Conservation (phyloP, 2,888 invertebrate species). For the Melieria crassipennis region DNA sequence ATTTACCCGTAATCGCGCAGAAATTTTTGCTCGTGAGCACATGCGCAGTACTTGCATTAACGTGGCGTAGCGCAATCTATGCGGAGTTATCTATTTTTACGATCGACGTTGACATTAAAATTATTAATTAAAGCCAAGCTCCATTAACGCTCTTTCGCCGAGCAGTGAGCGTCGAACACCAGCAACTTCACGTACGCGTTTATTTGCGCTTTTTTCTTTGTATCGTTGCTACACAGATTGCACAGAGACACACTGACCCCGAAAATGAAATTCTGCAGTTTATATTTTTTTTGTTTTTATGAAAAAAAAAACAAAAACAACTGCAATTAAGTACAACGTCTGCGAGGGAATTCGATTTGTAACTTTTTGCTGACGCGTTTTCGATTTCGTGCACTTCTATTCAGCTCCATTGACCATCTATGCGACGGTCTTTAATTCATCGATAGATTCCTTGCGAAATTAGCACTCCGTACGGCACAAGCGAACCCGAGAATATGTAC, state of each 20-base stretch:
- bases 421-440: too few relatives aligned
- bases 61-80: too few relatives aligned
- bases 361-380: background rate
- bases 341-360: background rate
- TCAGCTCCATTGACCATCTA: too few relatives aligned
- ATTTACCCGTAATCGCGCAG: too few relatives aligned
- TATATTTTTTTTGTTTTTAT: background rate
- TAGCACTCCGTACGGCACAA: too few relatives aligned
- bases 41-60: too few relatives aligned
- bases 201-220: background rate
- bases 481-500: too few relatives aligned
- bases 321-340: conserved; percentile 4
- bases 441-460: too few relatives aligned
- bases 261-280: conserved; percentile 7
- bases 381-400: too few relatives aligned
- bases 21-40: too few relatives aligned
- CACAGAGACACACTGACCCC: conserved; percentile 25
- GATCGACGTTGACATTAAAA: background rate
- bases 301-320: background rate
- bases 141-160: conserved; percentile 12
- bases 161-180: background rate
- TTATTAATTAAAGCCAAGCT: background rate
- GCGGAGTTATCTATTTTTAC: background rate
- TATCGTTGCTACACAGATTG: background rate
- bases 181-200: background rate